phyloP scores from a whole-genome alignment of 2,113 vertebrate species.

The Amblyopsis rosae region DNA sequence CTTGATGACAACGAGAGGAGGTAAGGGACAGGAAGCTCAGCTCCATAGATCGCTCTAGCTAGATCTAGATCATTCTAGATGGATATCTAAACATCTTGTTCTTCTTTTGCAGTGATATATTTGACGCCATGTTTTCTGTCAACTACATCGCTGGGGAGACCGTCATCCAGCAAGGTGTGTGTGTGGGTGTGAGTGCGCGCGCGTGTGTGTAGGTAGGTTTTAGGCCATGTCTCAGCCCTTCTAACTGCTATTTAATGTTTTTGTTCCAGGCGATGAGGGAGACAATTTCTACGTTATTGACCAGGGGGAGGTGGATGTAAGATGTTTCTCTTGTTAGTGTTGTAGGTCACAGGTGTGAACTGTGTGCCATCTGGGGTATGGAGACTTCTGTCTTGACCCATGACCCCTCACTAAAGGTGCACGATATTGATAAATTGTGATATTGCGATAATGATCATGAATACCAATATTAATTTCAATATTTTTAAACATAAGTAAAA shows the following conservation, averaged over 20 bases:
- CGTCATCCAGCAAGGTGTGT: conserved; percentile 87
- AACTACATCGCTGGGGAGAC: conserved; percentile 89
- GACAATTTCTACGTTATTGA: conserved; percentile 94
- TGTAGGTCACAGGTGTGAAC: neutral
- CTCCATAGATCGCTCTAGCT: neutral
- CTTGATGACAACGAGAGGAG: conserved; percentile 91
- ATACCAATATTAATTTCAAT: no score
- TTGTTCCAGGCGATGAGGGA: conserved; percentile 80
- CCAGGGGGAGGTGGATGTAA: conserved; percentile 92
- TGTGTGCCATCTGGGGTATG: neutral
- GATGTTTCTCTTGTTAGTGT: conserved; percentile 8
- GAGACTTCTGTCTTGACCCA: neutral
- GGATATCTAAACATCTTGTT: neutral
- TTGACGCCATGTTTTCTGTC: conserved; percentile 90
- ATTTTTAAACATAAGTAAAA: no score
- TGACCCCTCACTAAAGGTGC: no score
- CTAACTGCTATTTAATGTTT: neutral
- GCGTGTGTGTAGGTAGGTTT: neutral
- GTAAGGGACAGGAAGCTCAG: conserved; percentile 49
- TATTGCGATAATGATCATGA: no score
- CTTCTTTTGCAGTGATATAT: conserved; percentile 81
- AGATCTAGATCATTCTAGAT: neutral
- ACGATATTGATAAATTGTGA: no score
- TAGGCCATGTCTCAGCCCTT: neutral
- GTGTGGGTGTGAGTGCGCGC: no score